A percentile compares a stretch with the other conserved stretches of the same genome.
These are phyloP conservation scores for Drosophila subsilvestris DNA, from an alignment of 2,888 invertebrate genomes.

Conservation along the genomic window DNA sequence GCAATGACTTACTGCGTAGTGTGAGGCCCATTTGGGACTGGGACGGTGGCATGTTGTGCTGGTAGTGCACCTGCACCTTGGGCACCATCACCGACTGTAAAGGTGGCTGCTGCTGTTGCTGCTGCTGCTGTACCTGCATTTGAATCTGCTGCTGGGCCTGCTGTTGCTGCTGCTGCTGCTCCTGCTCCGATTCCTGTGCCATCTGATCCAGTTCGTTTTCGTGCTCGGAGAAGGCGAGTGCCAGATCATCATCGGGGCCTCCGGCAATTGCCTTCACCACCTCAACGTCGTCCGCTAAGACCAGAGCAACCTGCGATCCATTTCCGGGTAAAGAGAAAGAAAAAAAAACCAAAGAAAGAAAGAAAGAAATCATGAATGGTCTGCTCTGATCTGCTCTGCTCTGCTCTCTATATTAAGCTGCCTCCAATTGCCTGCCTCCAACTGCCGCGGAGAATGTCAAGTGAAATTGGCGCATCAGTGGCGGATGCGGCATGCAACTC, in stretches of 20 bases:
- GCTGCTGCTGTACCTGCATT: constrained; percentile 79
- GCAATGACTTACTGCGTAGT: constrained; percentile 78
- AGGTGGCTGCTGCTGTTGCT: constrained; percentile 68
- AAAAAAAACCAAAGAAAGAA: background rate
- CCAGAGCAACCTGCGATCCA: constrained; percentile 77
- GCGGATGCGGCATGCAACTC: constrained; percentile 69
- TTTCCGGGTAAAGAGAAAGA: constrained; percentile 3
- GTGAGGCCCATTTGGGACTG: constrained; percentile 68
- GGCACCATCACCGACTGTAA: constrained; percentile 51
- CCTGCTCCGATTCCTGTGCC: constrained; percentile 90
- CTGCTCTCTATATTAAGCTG: background rate
- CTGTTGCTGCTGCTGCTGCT: constrained; percentile 79
- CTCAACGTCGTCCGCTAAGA: constrained; percentile 86
- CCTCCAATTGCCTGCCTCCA: background rate
- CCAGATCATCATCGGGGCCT: constrained; percentile 84
- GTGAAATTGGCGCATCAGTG: constrained; percentile 63
- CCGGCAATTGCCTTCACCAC: constrained; percentile 87
- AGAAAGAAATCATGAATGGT: constrained; percentile 16
- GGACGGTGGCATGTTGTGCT: constrained; percentile 82
- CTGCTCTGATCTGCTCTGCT: background rate
- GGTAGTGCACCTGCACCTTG: constrained; percentile 82
- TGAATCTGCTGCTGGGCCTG: constrained; percentile 85
- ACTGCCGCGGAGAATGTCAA: constrained; percentile 30
- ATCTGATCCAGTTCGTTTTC: constrained; percentile 89
- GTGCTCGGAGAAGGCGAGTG: constrained; percentile 84